phyloP scores from a whole-genome alignment of 2,113 vertebrate species.

The Rhadina sibilatrix region DNA sequence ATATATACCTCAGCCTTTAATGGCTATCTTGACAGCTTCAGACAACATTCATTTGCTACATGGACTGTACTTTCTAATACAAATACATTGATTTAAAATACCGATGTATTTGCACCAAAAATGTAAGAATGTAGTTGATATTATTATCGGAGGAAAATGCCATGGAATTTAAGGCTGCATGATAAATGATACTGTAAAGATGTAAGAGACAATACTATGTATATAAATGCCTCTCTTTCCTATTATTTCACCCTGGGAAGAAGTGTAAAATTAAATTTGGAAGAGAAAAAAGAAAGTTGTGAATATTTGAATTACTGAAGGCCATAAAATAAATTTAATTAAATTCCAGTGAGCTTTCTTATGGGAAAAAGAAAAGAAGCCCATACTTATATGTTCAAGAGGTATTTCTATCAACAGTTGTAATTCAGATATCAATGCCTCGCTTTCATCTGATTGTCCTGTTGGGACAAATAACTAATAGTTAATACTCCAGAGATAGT shows the following conservation, averaged over 20 bases:
- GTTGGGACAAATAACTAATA: background rate
- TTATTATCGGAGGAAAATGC: background rate
- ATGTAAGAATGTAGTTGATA: background rate
- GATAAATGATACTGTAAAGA: background rate
- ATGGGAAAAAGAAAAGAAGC: background rate
- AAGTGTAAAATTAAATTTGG: background rate
- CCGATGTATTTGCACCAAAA: background rate
- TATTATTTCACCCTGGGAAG: background rate
- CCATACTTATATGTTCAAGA: background rate
- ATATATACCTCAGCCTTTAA: background rate
- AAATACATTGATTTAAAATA: background rate
- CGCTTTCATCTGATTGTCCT: background rate
- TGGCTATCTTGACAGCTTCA: background rate
- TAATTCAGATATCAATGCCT: background rate
- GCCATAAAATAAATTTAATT: background rate
- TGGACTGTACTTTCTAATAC: background rate
- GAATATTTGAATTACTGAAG: background rate
- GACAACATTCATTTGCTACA: background rate
- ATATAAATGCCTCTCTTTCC: background rate
- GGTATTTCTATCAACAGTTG: background rate
- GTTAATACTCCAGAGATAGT: background rate
- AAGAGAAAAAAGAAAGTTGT: background rate
- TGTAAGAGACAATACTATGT: fast-evolving
- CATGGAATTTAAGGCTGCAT: background rate
- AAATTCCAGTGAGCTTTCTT: background rate